These are phyloP conservation scores for Ptycholaimellus sp. DNA, from an alignment of 2,888 invertebrate species.

Conservation along the genomic window DNA sequence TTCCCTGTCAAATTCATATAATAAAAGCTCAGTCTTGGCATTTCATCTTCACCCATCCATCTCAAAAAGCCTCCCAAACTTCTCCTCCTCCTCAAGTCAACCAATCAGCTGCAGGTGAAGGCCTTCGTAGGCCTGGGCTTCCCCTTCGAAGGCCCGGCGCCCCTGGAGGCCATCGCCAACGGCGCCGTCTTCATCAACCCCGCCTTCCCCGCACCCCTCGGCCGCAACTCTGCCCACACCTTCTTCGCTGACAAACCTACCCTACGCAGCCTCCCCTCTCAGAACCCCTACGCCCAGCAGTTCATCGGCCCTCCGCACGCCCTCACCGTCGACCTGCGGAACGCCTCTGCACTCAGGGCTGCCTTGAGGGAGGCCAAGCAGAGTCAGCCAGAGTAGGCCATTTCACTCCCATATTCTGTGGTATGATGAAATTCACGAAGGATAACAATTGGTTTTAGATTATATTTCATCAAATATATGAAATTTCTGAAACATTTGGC, in stretches of 20 bases:
- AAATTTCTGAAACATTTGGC: no score
- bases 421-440: no score
- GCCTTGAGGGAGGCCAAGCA: slow-evolving; percentile 9
- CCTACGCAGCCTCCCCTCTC: slow-evolving; percentile 24
- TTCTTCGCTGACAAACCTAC: slow-evolving; percentile 33
- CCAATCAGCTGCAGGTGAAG: no score
- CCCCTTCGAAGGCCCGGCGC: slow-evolving; percentile 31
- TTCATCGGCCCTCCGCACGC: slow-evolving; percentile 30
- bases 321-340: slow-evolving; percentile 27
- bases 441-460: no score
- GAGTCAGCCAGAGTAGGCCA: no score
- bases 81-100: no score
- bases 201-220: slow-evolving; percentile 27
- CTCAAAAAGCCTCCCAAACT: no score
- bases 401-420: no score
- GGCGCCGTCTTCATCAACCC: slow-evolving; percentile 32
- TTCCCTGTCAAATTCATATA: not conserved
- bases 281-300: slow-evolving; percentile 30
- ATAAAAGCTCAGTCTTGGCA: not conserved
- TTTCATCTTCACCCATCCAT: not conserved
- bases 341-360: slow-evolving; percentile 12
- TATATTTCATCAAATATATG: no score
- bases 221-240: slow-evolving; percentile 22
- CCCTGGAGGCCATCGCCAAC: slow-evolving; percentile 31
- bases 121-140: slow-evolving; percentile 32